Evolutionary conservation across 1,140 invertebrate genomes (phyloP).

Genomic region (Achroia grisella): DNA sequence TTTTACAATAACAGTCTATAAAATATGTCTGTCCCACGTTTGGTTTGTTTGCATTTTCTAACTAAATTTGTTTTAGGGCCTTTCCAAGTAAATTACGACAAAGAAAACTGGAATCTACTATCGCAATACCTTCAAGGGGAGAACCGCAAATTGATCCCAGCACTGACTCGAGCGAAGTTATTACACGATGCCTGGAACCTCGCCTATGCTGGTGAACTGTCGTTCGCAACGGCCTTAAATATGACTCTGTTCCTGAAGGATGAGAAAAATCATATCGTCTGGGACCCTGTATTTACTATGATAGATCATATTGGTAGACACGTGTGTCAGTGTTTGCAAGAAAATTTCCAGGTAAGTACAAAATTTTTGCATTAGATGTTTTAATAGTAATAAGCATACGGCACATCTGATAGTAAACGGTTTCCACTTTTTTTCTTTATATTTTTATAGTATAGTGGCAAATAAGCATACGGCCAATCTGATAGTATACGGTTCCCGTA

Average conservation of each 20-base stretch:
- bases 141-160: constrained; percentile 75
- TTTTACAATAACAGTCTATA: no score
- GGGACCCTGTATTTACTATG: constrained; percentile 86
- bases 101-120: constrained; percentile 84
- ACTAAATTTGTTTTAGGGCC: constrained; percentile 72
- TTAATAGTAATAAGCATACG: no score
- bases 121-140: constrained; percentile 76
- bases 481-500: no score
- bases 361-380: no score
- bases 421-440: no score
- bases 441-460: no score
- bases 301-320: constrained; percentile 84
- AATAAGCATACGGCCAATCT: no score
- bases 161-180: constrained; percentile 82
- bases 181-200: constrained; percentile 86
- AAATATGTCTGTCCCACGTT: no score
- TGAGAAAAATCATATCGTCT: constrained; percentile 82
- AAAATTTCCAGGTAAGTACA: constrained; percentile 78
- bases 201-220: constrained; percentile 83
- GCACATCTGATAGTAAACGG: neutral
- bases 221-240: constrained; percentile 80
- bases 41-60: no score
- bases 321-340: constrained; percentile 77
- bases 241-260: constrained; percentile 83
- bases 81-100: constrained; percentile 88